Conservation (phyloP, 2,888 invertebrate species). For the Philereme vetulata region DNA sequence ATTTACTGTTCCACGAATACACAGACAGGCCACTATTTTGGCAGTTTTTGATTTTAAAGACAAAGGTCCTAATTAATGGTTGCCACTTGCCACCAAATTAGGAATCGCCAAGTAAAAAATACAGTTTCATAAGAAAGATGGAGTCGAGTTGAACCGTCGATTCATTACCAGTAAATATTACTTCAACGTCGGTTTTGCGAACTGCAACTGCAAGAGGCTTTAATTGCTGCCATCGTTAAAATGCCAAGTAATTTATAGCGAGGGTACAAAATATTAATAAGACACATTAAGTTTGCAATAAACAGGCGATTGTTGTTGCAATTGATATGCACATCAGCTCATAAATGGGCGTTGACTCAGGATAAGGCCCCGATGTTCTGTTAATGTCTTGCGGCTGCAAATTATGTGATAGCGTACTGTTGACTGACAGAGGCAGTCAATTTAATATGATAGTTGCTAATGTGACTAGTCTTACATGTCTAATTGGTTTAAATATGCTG, state of each 20-base stretch:
- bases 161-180: constrained; percentile 21
- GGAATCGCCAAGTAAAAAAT: not conserved
- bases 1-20: too few species aligned
- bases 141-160: not conserved
- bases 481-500: not conserved
- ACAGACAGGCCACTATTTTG: too few species aligned
- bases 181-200: constrained; percentile 11
- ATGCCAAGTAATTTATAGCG: constrained; percentile 20
- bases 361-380: constrained; percentile 43
- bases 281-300: constrained; percentile 30
- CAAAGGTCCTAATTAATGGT: not conserved
- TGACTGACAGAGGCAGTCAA: constrained; percentile 2
- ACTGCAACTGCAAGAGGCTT: constrained; percentile 15
- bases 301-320: constrained; percentile 29
- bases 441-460: constrained; percentile 13
- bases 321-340: constrained; percentile 32
- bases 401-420: constrained; percentile 12
- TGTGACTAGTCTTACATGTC: not conserved
- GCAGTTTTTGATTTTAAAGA: not conserved
- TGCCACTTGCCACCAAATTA: not conserved
- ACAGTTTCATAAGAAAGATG: not conserved
- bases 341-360: constrained; percentile 48
- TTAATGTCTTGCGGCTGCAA: constrained; percentile 29
- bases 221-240: constrained; percentile 28
- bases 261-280: constrained; percentile 29